Evolutionary conservation across 2,888 invertebrate species (phyloP).

Genomic region (Cosmopolites sordidus): DNA sequence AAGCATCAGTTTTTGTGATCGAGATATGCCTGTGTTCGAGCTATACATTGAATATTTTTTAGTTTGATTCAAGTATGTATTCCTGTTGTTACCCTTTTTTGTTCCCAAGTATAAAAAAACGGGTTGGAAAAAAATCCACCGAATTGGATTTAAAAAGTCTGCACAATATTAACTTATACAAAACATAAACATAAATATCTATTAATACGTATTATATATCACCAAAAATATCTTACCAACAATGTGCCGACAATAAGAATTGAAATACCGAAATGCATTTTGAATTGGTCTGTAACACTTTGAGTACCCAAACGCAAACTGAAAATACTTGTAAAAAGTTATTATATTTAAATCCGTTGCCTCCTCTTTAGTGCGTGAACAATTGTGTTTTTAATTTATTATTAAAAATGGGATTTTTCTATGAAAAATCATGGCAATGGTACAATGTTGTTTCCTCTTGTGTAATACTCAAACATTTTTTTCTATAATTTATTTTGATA

Average conservation of each 20-base stretch:
- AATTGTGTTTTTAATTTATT: neutral
- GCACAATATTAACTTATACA: no score
- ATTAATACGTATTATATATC: no score
- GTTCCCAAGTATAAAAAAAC: no score
- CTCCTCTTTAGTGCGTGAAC: neutral
- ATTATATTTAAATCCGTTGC: neutral
- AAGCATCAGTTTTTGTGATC: no score
- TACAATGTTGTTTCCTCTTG: neutral
- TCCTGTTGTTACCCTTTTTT: no score
- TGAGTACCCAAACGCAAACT: neutral
- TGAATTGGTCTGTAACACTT: neutral
- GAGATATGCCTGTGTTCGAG: no score
- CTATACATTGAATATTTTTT: no score
- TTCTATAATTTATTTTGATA: neutral
- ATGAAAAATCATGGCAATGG: neutral
- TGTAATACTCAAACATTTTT: neutral
- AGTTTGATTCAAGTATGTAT: no score
- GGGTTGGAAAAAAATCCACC: no score
- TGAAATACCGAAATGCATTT: neutral
- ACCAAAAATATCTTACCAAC: neutral
- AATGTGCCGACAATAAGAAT: neutral
- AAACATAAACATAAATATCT: no score
- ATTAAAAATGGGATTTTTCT: neutral
- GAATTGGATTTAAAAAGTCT: no score
- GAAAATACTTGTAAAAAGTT: neutral